A percentile compares a stretch with the other conserved stretches of the same genome.
Conservation (phyloP, 2,113 vertebrate species). For the Elgaria multicarinata region DNA sequence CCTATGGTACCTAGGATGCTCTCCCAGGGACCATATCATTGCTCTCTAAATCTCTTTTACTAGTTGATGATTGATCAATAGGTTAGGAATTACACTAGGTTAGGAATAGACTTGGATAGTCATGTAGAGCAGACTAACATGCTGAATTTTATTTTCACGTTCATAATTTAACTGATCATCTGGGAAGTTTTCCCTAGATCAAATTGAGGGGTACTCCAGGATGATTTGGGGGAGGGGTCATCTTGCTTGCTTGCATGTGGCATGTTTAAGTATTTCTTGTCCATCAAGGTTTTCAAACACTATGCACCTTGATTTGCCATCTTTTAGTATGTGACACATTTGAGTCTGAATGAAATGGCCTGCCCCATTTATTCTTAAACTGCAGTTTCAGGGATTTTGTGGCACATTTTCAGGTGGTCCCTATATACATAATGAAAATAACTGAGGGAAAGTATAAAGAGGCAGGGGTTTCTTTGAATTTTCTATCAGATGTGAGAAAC, state of each 20-base stretch:
- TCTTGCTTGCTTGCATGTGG: background rate
- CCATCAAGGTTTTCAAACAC: background rate
- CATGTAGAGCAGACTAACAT: background rate
- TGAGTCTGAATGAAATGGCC: background rate
- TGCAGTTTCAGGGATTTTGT: background rate
- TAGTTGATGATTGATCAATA: background rate
- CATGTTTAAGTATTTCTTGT: background rate
- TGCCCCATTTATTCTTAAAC: background rate
- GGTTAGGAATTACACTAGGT: background rate
- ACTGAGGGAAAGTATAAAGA: background rate
- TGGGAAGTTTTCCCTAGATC: background rate
- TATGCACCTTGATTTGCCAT: background rate
- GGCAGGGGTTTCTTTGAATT: background rate
- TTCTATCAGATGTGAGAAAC: background rate
- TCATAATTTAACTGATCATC: background rate
- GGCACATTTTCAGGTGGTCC: background rate
- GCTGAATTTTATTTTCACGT: background rate
- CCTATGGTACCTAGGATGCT: too few relatives aligned
- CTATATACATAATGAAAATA: background rate
- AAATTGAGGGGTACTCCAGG: background rate
- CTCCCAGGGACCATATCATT: too few relatives aligned
- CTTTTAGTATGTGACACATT: background rate
- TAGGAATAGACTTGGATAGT: background rate
- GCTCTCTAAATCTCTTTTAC: background rate
- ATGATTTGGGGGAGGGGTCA: background rate